Conservation (phyloP, 1,140 invertebrate species). For the Gryon sp. region DNA sequence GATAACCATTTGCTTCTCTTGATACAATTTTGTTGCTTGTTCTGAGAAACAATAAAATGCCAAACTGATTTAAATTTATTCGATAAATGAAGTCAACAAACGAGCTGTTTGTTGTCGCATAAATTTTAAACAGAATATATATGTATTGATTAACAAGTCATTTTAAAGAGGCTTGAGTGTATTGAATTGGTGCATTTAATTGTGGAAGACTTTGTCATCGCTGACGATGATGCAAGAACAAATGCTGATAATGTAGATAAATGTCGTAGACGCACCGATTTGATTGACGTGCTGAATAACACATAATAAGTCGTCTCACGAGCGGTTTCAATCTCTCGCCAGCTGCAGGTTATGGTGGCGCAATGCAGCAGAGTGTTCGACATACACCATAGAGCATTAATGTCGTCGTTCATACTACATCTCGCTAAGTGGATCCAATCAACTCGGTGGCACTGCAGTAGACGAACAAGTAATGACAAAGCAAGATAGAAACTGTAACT, state of each 20-base stretch:
- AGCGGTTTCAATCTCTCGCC: constrained; percentile 65
- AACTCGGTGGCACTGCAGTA: constrained; percentile 72
- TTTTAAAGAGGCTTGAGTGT: constrained; percentile 2
- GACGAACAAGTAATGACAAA: constrained; percentile 62
- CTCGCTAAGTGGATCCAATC: constrained; percentile 78
- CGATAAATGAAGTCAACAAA: neutral
- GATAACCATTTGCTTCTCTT: constrained; percentile 24
- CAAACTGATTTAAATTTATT: constrained; percentile 4
- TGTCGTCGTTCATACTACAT: constrained; percentile 74
- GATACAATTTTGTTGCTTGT: neutral
- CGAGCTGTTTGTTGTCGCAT: constrained; percentile 3
- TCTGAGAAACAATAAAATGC: constrained; percentile 1
- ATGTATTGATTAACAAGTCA: constrained; percentile 23
- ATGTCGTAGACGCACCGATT: constrained; percentile 63
- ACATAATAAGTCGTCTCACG: constrained; percentile 65
- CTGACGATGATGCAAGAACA: constrained; percentile 56
- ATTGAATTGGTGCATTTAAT: constrained; percentile 53
- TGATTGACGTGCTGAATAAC: constrained; percentile 65
- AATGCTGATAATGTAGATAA: constrained; percentile 63
- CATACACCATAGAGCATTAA: constrained; percentile 77
- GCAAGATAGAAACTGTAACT: constrained; percentile 63
- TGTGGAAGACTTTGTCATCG: constrained; percentile 57
- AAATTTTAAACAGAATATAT: neutral
- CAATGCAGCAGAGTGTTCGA: constrained; percentile 66
- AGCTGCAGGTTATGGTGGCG: constrained; percentile 67